phyloP scores from a whole-genome alignment of 2,797 vertebrate genomes.

The Gastrophryne carolinensis region DNA sequence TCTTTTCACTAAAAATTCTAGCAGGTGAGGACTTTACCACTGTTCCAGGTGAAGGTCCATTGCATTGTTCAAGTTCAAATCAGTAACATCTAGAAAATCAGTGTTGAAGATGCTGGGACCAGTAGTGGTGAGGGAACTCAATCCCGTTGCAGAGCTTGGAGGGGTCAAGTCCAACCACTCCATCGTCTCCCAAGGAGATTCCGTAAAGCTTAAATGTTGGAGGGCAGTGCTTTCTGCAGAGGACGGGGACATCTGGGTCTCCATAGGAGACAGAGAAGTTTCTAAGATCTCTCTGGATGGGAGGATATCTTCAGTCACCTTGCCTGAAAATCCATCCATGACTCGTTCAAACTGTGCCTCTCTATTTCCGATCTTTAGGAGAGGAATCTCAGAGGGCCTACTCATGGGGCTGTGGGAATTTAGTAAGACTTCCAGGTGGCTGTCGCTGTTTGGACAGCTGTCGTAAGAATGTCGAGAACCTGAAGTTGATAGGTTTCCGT shows the following conservation, averaged over 20 bases:
- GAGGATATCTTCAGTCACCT: constrained; percentile 81
- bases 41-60: constrained; percentile 97
- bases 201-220: constrained; percentile 87
- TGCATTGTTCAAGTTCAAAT: constrained; percentile 91
- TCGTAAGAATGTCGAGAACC: constrained; percentile 75
- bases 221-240: constrained; percentile 69
- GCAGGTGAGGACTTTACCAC: no score
- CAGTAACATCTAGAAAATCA: constrained; percentile 92
- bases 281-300: constrained; percentile 83
- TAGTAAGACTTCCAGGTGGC: constrained; percentile 85
- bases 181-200: constrained; percentile 96
- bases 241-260: constrained; percentile 76
- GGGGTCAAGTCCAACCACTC: constrained; percentile 97
- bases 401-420: constrained; percentile 76
- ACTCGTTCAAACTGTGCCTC: constrained; percentile 79
- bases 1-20: no score
- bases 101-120: constrained; percentile 93
- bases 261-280: constrained; percentile 81
- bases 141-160: constrained; percentile 81
- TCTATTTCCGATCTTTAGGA: constrained; percentile 80
- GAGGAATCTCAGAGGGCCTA: constrained; percentile 73
- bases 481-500: constrained; percentile 67
- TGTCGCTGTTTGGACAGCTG: constrained; percentile 72
- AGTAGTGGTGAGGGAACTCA: constrained; percentile 73
- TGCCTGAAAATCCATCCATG: constrained; percentile 75